These are phyloP conservation scores for Decapterus maruadsi DNA, from an alignment of 2,797 vertebrate species.

Conservation along the genomic window DNA sequence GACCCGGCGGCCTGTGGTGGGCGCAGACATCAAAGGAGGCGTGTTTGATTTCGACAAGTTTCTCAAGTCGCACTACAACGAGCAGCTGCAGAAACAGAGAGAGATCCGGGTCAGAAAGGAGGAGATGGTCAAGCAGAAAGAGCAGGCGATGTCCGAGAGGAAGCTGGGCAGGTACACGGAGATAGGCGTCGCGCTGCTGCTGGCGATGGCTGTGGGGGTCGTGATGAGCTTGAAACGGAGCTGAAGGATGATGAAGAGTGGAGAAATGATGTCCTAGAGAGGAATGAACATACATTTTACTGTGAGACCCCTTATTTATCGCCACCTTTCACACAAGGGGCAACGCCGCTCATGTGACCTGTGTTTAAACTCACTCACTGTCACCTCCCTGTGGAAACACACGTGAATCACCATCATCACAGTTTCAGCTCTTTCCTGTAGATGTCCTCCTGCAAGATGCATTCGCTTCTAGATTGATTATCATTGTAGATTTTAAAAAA, in stretches of 20 bases:
- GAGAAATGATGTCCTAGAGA: neutral
- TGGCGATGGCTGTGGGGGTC: slow-evolving; percentile 39
- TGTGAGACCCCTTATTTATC: neutral
- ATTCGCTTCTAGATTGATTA: too few relatives aligned
- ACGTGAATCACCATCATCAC: neutral
- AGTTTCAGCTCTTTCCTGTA: neutral
- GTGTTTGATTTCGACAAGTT: slow-evolving; percentile 91
- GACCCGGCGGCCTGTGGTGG: neutral
- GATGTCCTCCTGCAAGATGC: neutral
- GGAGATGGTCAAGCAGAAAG: slow-evolving; percentile 55
- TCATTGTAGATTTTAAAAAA: neutral
- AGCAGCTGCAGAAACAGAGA: slow-evolving; percentile 89
- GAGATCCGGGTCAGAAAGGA: slow-evolving; percentile 69
- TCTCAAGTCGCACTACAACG: slow-evolving; percentile 89
- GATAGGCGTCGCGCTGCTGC: slow-evolving; percentile 35
- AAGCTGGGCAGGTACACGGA: slow-evolving; percentile 43
- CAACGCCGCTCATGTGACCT: neutral
- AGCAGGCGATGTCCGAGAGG: neutral
- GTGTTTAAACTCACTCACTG: neutral
- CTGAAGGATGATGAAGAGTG: neutral
- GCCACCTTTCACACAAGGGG: neutral
- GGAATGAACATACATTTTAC: too few relatives aligned
- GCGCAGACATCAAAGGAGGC: neutral
- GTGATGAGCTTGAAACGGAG: slow-evolving; percentile 28
- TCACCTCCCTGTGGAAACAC: neutral